Evolutionary conservation across 2,797 vertebrate species (phyloP).

Genomic region (Distichodus sexfasciatus): DNA sequence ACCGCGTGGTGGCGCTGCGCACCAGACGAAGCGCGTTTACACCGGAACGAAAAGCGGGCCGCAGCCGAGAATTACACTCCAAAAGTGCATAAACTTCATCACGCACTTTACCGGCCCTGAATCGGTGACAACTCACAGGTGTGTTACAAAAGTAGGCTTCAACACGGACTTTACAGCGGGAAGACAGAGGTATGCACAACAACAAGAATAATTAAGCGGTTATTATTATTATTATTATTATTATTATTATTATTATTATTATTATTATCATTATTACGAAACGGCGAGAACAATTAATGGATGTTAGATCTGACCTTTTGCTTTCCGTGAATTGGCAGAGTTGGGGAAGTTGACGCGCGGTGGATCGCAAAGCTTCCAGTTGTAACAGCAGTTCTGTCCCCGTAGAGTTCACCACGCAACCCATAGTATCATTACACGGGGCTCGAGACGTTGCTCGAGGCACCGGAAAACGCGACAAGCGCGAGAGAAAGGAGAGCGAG

Average conservation of each 20-base stretch:
- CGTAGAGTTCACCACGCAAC: slow-evolving; percentile 79
- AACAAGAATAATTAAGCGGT: neutral
- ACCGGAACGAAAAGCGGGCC: too few species aligned
- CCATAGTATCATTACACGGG: slow-evolving; percentile 69
- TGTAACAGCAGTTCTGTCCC: slow-evolving; percentile 78
- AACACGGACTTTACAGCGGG: too few species aligned
- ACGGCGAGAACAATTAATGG: slow-evolving; percentile 1
- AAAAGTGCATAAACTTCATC: too few species aligned
- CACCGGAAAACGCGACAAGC: slow-evolving; percentile 24
- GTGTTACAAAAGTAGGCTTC: slow-evolving; percentile 45
- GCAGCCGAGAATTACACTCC: too few species aligned
- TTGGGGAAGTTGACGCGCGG: slow-evolving; percentile 74
- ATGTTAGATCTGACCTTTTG: slow-evolving; percentile 73
- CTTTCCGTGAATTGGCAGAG: slow-evolving; percentile 73
- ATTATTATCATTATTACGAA: neutral
- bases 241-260: slow-evolving; percentile 24
- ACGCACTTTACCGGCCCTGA: slow-evolving; percentile 32
- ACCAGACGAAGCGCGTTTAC: too few species aligned
- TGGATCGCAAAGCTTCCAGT: slow-evolving; percentile 77
- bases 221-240: slow-evolving; percentile 18
- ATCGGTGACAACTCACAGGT: slow-evolving; percentile 48
- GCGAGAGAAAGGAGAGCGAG: slow-evolving; percentile 43
- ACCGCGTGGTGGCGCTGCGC: slow-evolving; percentile 71
- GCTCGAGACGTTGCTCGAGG: slow-evolving; percentile 47
- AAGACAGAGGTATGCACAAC: neutral